Conservation (phyloP, 2,888 invertebrate genomes). For the Galerucella calmariensis region DNA sequence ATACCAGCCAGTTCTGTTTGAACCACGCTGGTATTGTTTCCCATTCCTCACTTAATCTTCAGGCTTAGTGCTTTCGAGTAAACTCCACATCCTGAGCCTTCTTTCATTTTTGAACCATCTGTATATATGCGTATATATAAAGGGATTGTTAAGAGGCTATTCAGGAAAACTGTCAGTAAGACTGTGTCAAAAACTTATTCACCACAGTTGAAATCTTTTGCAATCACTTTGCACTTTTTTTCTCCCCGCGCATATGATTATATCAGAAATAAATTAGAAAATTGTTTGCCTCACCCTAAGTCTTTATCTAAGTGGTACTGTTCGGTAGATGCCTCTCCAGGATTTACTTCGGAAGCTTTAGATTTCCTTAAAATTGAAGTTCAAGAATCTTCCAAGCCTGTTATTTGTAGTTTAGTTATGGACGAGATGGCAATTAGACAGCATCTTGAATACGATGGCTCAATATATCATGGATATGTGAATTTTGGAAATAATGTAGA, state of each 20-base stretch:
- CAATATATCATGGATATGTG: neutral
- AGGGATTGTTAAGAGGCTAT: neutral
- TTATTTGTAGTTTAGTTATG: constrained; percentile 8
- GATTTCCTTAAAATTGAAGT: constrained; percentile 14
- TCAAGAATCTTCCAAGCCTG: neutral
- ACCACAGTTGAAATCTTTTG: neutral
- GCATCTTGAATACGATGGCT: constrained; percentile 7
- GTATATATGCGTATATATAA: no score
- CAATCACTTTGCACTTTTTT: constrained; percentile 17
- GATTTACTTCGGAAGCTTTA: constrained; percentile 12
- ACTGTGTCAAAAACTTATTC: neutral
- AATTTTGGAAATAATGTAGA: constrained; percentile 12
- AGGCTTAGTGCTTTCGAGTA: no score
- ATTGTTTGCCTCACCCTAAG: constrained; percentile 18
- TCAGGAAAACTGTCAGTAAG: constrained; percentile 1
- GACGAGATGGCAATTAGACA: constrained; percentile 6
- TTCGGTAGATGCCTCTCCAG: constrained; percentile 7
- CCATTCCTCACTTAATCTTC: no score
- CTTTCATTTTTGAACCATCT: no score
- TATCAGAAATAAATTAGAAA: neutral
- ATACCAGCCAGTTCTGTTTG: no score
- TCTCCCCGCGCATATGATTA: constrained; percentile 15
- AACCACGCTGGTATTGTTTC: no score
- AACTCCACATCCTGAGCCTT: no score
- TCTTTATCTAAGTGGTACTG: constrained; percentile 12